Evolutionary conservation across 2,888 invertebrate genomes (phyloP).

Genomic region (Caenorhabditis sinica): DNA sequence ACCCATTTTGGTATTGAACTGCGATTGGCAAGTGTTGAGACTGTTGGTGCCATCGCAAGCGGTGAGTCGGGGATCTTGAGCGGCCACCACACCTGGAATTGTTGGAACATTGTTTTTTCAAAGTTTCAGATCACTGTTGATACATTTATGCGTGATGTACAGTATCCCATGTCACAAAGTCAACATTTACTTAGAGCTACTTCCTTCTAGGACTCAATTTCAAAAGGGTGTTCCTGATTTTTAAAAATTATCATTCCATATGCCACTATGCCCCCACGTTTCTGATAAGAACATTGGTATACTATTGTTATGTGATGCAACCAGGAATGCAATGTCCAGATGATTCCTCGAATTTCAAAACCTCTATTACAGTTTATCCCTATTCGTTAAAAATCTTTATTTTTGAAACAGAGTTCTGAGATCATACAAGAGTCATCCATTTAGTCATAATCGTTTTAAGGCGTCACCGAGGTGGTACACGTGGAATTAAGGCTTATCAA

Average conservation of each 20-base stretch:
- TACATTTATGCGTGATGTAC: no score
- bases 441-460: constrained; percentile 57
- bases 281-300: constrained; percentile 7
- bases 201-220: no score
- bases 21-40: constrained; percentile 68
- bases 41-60: constrained; percentile 60
- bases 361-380: neutral
- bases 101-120: neutral
- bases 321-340: neutral
- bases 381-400: neutral
- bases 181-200: no score
- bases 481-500: constrained; percentile 49
- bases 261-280: neutral
- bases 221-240: no score
- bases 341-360: neutral
- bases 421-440: constrained; percentile 33
- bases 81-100: constrained; percentile 52
- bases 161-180: no score
- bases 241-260: constrained; percentile 2
- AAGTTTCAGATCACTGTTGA: neutral
- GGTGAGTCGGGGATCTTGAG: constrained; percentile 51
- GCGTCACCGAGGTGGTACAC: constrained; percentile 44
- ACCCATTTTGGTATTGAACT: constrained; percentile 71
- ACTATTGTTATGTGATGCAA: constrained; percentile 36
- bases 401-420: constrained; percentile 9